Evolutionary conservation across 2,113 vertebrate species (phyloP).

Genomic region (Mus pahari): DNA sequence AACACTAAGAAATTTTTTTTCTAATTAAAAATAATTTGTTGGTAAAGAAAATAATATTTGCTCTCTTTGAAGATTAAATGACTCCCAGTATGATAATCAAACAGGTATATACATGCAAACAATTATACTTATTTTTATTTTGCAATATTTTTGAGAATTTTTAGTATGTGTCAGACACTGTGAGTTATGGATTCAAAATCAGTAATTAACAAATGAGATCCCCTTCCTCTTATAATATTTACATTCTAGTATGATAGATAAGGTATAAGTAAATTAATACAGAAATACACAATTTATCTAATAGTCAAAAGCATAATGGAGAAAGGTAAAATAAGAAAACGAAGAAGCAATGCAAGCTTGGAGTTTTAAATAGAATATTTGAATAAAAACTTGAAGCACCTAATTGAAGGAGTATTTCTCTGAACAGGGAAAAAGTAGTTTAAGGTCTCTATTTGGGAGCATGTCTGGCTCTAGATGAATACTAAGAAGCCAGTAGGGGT

Average conservation of each 20-base stretch:
- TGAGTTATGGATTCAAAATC: neutral
- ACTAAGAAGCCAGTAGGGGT: neutral
- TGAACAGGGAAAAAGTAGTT: neutral
- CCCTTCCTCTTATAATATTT: neutral
- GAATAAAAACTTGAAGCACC: constrained; percentile 12
- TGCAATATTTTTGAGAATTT: neutral
- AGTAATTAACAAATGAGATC: constrained; percentile 14
- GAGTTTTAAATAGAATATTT: constrained; percentile 28
- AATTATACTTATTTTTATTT: constrained; percentile 35
- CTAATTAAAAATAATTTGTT: neutral
- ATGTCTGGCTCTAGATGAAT: neutral
- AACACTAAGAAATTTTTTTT: constrained; percentile 23
- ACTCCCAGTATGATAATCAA: neutral
- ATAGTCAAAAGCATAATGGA: neutral
- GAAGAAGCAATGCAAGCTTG: neutral
- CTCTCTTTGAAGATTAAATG: constrained; percentile 22
- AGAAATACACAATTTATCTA: neutral
- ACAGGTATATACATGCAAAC: neutral
- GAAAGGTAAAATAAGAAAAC: neutral
- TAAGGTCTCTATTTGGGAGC: neutral
- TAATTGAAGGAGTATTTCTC: neutral
- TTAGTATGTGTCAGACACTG: neutral
- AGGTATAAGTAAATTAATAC: neutral
- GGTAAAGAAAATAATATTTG: constrained; percentile 36
- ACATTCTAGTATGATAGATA: neutral